Evolutionary conservation across 1,140 invertebrate species (phyloP).

Genomic region (Philopotamus ludificatus): DNA sequence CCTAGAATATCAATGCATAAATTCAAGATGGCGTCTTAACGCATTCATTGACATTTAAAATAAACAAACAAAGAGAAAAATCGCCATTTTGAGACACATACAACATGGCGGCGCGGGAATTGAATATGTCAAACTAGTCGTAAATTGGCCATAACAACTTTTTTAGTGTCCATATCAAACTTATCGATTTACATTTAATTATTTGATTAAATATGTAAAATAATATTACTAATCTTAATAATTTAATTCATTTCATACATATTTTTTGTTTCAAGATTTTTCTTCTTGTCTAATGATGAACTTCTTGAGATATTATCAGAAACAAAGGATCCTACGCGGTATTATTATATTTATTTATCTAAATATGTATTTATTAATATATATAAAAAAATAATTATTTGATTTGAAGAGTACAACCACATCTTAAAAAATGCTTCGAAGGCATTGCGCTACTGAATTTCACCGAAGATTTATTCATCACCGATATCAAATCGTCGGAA

Average conservation of each 20-base stretch:
- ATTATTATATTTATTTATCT: conserved; percentile 34
- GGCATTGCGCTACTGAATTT: conserved; percentile 86
- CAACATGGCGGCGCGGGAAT: too few species aligned
- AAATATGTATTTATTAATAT: conserved; percentile 11
- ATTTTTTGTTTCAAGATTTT: conserved; percentile 67
- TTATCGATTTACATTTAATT: too few species aligned
- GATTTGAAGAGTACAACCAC: conserved; percentile 82
- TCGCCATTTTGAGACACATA: neutral
- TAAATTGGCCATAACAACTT: too few species aligned
- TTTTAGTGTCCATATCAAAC: too few species aligned
- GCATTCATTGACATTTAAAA: too few species aligned
- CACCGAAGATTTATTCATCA: conserved; percentile 84
- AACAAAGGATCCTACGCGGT: conserved; percentile 93
- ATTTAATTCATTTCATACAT: neutral
- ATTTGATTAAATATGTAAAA: too few species aligned
- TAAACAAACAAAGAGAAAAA: neutral
- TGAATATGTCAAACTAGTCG: too few species aligned
- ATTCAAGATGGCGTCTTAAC: too few species aligned
- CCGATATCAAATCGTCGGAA: conserved; percentile 86
- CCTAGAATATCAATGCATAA: too few species aligned
- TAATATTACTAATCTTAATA: neutral
- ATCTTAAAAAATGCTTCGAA: conserved; percentile 96
- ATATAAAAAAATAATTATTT: neutral
- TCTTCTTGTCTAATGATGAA: conserved; percentile 97
- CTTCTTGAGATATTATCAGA: conserved; percentile 94